phyloP scores from a whole-genome alignment of 2,113 vertebrate species.

The Uropsilus gracilis region DNA sequence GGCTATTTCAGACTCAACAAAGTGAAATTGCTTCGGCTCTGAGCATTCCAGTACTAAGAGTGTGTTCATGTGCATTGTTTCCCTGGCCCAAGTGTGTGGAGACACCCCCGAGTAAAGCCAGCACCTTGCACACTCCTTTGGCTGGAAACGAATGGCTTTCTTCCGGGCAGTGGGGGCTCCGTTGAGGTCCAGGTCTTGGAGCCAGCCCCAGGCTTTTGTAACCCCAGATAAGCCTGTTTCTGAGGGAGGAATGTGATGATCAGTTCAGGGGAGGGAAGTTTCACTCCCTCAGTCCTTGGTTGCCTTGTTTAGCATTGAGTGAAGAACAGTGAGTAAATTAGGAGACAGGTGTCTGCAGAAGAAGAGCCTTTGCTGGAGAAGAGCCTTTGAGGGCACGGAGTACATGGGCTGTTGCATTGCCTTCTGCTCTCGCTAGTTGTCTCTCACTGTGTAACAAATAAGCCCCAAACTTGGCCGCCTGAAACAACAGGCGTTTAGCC shows the following conservation, averaged over 20 bases:
- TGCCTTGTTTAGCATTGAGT: background rate
- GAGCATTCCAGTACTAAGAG: background rate
- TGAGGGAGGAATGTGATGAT: background rate
- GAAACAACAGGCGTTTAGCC: background rate
- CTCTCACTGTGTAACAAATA: background rate
- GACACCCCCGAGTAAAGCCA: background rate
- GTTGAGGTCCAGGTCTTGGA: background rate
- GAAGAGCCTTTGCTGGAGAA: background rate
- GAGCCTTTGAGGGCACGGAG: background rate
- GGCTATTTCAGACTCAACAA: background rate
- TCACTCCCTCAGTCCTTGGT: background rate
- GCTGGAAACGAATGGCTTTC: background rate
- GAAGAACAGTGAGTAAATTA: background rate
- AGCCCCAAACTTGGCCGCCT: background rate
- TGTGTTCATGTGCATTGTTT: background rate
- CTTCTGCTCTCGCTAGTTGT: background rate
- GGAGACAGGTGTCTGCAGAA: background rate
- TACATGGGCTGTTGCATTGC: background rate
- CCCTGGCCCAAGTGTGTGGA: background rate
- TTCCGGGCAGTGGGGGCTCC: background rate
- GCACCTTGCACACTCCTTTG: background rate
- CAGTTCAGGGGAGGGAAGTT: background rate
- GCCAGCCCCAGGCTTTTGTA: background rate
- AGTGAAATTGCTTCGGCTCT: background rate
- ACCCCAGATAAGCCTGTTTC: background rate